Percentiles rank a stretch among this genome's conserved stretches.
Conservation (phyloP, 2,113 vertebrate genomes). For the sheep (Ovis aries) region DNA sequence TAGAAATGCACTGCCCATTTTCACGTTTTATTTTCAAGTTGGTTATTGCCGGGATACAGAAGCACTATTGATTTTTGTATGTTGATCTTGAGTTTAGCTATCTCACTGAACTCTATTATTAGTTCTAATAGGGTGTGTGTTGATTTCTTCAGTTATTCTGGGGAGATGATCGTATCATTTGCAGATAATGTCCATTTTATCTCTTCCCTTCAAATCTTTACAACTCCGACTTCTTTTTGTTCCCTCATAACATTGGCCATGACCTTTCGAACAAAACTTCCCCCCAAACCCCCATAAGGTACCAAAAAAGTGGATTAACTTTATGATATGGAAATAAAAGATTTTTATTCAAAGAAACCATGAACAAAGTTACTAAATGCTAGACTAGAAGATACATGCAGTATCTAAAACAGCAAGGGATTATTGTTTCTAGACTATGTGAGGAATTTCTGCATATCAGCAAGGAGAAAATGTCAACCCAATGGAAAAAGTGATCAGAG, state of each 20-base stretch:
- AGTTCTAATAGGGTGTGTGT: not conserved
- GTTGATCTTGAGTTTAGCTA: constrained; percentile 15
- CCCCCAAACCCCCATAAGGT: not conserved
- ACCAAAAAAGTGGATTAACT: not conserved
- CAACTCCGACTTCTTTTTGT: not conserved
- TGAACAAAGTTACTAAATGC: not conserved
- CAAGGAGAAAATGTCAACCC: not conserved
- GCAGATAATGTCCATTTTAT: constrained; percentile 6
- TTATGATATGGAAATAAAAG: not conserved
- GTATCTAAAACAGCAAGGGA: not conserved
- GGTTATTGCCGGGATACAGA: not conserved
- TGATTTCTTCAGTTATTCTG: not conserved
- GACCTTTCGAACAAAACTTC: constrained; percentile 24
- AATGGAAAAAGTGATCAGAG: not conserved
- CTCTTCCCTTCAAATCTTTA: not conserved
- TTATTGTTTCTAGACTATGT: not conserved
- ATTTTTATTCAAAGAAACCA: not conserved
- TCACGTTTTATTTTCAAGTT: constrained; percentile 28
- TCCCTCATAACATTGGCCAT: not conserved
- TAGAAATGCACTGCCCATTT: not conserved
- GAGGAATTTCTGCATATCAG: not conserved
- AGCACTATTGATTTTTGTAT: constrained; percentile 40
- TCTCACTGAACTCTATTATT: constrained; percentile 7
- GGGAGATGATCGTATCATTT: constrained; percentile 11
- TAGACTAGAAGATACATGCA: not conserved